Evolutionary conservation across 2,113 vertebrate genomes (phyloP).

Genomic region (Stegostoma tigrinum): DNA sequence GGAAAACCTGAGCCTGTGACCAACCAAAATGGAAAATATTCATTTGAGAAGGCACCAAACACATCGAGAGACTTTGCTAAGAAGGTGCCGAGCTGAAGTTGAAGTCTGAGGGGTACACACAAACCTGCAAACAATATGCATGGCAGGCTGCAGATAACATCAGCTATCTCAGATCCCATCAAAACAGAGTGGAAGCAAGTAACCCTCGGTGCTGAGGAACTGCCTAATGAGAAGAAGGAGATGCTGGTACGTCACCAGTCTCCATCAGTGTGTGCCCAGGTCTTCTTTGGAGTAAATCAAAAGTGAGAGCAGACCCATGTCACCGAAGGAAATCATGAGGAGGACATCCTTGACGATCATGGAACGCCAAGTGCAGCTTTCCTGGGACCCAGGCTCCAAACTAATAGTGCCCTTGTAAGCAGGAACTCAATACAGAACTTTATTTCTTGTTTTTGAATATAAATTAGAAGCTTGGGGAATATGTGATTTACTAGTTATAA

Average conservation of each 20-base stretch:
- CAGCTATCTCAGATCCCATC: neutral
- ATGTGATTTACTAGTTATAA: neutral
- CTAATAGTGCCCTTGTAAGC: neutral
- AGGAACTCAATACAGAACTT: neutral
- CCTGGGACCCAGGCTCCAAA: neutral
- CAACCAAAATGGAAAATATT: neutral
- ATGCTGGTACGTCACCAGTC: neutral
- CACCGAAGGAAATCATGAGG: neutral
- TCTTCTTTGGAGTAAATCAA: neutral
- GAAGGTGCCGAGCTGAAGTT: neutral
- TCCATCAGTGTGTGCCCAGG: neutral
- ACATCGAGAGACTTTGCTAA: neutral
- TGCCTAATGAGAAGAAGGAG: neutral
- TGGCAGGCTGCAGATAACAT: neutral
- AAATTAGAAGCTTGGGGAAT: neutral
- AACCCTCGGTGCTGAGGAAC: neutral
- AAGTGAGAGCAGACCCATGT: neutral
- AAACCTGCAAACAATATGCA: neutral
- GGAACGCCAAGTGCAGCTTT: neutral
- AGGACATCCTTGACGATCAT: neutral
- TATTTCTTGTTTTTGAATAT: neutral
- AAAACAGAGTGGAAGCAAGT: neutral
- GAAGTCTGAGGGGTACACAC: neutral
- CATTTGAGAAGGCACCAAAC: neutral
- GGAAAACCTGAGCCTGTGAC: too few relatives aligned